Conservation (phyloP, 2,888 invertebrate genomes). For the Drosophila prolongata region DNA sequence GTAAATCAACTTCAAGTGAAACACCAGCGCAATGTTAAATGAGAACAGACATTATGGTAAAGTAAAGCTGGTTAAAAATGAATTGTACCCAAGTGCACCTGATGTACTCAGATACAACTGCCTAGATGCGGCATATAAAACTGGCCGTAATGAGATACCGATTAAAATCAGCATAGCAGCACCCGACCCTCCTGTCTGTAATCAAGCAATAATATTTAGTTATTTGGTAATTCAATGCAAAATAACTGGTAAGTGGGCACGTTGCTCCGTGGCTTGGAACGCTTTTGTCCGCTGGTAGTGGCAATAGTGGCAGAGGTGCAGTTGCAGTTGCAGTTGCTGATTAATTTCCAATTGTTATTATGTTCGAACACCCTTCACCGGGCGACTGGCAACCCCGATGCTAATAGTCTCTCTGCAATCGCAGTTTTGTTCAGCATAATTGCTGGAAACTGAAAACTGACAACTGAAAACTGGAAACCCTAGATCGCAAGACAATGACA, state of each 20-base stretch:
- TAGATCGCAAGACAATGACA: conserved; percentile 21
- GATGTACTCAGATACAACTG: background rate
- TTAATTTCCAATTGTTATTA: conserved; percentile 68
- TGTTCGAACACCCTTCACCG: conserved; percentile 26
- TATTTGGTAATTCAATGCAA: conserved; percentile 65
- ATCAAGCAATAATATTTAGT: conserved; percentile 37
- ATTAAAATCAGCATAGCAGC: conserved; percentile 8
- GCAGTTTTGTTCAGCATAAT: conserved; percentile 53
- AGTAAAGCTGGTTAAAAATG: no score
- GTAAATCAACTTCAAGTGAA: no score
- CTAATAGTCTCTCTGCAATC: conserved; percentile 33
- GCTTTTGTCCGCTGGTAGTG: conserved; percentile 3
- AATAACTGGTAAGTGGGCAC: conserved; percentile 22
- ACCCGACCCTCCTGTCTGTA: background rate
- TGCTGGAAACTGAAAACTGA: conserved; percentile 20
- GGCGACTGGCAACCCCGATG: conserved; percentile 12
- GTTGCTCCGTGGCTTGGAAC: conserved; percentile 54
- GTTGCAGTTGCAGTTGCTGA: conserved; percentile 25
- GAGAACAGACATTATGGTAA: no score
- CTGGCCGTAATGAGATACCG: conserved; percentile 51
- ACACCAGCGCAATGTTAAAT: no score
- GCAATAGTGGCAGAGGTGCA: no score
- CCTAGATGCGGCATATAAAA: background rate
- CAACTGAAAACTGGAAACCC: conserved; percentile 8
- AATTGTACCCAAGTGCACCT: background rate